Evolutionary conservation across 2,113 vertebrate species (phyloP).

Genomic region (Sphaerodactylus townsendi): DNA sequence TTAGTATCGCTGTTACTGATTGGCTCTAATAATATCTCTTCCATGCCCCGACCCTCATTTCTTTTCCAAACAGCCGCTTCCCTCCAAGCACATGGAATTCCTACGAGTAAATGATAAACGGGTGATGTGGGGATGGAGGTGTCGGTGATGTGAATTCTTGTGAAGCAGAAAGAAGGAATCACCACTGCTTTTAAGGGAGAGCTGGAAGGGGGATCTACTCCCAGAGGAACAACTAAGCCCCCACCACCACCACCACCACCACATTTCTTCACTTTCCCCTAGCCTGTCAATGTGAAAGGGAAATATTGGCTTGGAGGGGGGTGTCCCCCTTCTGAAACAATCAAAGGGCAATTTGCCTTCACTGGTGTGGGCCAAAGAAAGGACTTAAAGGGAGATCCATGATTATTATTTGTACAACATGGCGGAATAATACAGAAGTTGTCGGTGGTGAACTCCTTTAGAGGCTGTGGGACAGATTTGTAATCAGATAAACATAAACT

Average conservation of each 20-base stretch:
- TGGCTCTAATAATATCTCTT: neutral
- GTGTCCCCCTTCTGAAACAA: neutral
- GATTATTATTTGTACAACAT: neutral
- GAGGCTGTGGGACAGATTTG: neutral
- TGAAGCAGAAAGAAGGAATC: constrained; percentile 14
- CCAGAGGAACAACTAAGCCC: neutral
- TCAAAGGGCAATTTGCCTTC: neutral
- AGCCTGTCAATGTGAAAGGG: neutral
- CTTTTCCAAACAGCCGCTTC: constrained; percentile 9
- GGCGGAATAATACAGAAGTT: neutral
- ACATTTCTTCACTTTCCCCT: neutral
- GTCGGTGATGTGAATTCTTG: neutral
- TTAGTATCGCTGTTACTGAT: neutral
- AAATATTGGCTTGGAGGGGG: too few species aligned
- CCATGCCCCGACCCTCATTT: neutral
- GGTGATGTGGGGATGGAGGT: neutral
- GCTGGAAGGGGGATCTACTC: neutral
- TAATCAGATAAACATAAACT: neutral
- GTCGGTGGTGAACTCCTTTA: neutral
- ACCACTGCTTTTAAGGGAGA: neutral
- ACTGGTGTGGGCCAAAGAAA: neutral
- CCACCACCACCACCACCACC: neutral
- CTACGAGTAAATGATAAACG: constrained; percentile 18
- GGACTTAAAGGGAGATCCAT: neutral
- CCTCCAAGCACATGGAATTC: constrained; percentile 25